A percentile compares a stretch with the other conserved stretches of the same genome.
Conservation (phyloP, 1,140 invertebrate species). For the Euwallacea fornicatus region DNA sequence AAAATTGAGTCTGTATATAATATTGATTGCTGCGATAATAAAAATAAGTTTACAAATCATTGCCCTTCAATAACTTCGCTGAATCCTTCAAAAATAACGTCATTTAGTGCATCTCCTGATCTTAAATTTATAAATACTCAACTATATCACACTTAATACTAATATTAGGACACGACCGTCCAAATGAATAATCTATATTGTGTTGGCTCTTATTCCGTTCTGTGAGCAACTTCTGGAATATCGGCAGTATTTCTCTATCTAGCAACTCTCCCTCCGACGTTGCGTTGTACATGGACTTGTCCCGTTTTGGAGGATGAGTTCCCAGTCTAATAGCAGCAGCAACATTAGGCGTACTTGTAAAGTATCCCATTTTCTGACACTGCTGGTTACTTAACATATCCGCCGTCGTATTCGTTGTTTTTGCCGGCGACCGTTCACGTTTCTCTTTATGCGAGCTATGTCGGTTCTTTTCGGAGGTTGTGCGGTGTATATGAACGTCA, state of each 20-base stretch:
- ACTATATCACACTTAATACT: conserved; percentile 95
- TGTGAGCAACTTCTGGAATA: conserved; percentile 86
- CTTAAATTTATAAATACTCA: conserved; percentile 74
- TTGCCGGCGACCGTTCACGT: conserved; percentile 45
- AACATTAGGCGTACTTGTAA: conserved; percentile 66
- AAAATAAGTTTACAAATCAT: too few species aligned
- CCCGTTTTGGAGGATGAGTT: conserved; percentile 41
- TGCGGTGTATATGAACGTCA: conserved; percentile 47
- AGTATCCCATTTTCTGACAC: conserved; percentile 58
- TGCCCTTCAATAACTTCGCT: too few species aligned
- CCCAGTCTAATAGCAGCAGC: conserved; percentile 43
- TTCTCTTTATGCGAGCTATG: conserved; percentile 44
- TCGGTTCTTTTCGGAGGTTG: conserved; percentile 50
- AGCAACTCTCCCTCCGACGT: conserved; percentile 82
- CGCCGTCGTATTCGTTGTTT: conserved; percentile 15
- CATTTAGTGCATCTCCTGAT: neutral
- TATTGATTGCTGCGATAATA: too few species aligned
- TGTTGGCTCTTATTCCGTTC: conserved; percentile 73
- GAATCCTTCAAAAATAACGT: too few species aligned
- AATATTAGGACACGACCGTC: conserved; percentile 89
- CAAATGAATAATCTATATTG: conserved; percentile 69
- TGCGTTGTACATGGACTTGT: conserved; percentile 69
- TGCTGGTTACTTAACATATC: conserved; percentile 51
- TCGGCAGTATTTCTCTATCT: conserved; percentile 81
- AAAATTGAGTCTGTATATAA: too few species aligned